These are phyloP conservation scores for Monopterus albus DNA, from an alignment of 2,113 vertebrate genomes.

Conservation along the genomic window DNA sequence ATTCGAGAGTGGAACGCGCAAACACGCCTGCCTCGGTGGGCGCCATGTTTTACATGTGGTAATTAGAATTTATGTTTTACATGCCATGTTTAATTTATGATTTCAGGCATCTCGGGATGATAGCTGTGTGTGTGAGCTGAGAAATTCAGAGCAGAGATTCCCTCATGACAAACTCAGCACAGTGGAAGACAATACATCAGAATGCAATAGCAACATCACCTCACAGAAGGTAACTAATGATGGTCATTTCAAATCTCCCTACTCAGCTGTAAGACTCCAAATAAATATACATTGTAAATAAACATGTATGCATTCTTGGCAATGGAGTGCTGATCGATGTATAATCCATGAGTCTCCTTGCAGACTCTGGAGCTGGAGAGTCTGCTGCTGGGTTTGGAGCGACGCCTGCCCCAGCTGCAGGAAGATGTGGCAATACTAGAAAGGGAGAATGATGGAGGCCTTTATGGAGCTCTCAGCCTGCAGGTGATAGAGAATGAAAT, in stretches of 20 bases:
- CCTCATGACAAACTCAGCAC: slow-evolving; percentile 65
- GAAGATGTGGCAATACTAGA: slow-evolving; percentile 66
- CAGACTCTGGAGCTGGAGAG: slow-evolving; percentile 49
- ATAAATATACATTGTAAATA: too few species aligned
- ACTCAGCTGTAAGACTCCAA: too few species aligned
- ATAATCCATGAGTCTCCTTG: neutral
- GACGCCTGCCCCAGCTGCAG: slow-evolving; percentile 68
- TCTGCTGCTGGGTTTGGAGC: slow-evolving; percentile 71
- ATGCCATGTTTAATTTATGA: neutral
- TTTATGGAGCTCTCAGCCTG: slow-evolving; percentile 75
- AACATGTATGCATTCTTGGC: too few species aligned
- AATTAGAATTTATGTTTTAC: neutral
- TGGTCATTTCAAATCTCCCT: neutral
- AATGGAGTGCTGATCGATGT: too few species aligned
- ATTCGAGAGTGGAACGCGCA: too few species aligned
- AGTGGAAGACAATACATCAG: slow-evolving; percentile 8
- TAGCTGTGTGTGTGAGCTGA: slow-evolving; percentile 75
- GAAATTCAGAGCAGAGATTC: slow-evolving; percentile 53
- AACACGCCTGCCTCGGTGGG: too few species aligned
- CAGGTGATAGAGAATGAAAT: slow-evolving; percentile 78
- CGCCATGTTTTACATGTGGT: too few species aligned
- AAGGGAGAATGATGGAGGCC: slow-evolving; percentile 71
- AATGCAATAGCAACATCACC: slow-evolving; percentile 66
- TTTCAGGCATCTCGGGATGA: slow-evolving; percentile 26
- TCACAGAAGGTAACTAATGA: slow-evolving; percentile 61